Evolutionary conservation across 2,888 invertebrate genomes (phyloP).

Genomic region (Clistopyga incitator): DNA sequence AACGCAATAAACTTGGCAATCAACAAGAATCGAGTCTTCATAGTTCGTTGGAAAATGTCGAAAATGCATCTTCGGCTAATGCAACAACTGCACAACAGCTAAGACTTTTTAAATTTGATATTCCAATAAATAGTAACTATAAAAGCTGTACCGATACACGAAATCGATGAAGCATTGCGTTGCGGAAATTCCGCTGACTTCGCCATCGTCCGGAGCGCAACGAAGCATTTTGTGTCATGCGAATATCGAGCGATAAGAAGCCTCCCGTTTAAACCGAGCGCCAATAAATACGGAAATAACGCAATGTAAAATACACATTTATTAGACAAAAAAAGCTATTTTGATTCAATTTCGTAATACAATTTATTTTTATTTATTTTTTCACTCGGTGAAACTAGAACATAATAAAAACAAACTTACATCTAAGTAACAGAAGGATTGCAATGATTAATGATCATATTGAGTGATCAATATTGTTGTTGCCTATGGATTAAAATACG

Average conservation of each 20-base stretch:
- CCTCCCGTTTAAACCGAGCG: not conserved
- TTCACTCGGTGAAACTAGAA: not conserved
- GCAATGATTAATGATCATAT: conserved; percentile 44
- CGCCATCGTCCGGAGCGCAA: not conserved
- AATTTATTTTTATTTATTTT: not conserved
- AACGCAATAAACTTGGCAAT: conserved; percentile 23
- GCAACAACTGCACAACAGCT: not conserved
- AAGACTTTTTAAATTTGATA: not conserved
- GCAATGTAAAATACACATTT: not conserved
- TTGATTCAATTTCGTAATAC: conserved; percentile 23
- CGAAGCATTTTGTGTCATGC: not conserved
- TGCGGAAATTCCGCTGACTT: not conserved
- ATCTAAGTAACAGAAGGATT: conserved; percentile 13
- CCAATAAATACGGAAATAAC: not conserved
- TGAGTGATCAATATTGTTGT: too few relatives aligned
- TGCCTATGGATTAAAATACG: conserved; percentile 17
- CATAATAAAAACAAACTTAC: conserved; percentile 2
- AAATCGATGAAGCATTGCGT: not conserved
- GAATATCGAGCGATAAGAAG: not conserved
- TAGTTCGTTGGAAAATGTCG: not conserved
- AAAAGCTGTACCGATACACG: not conserved
- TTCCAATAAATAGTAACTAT: not conserved
- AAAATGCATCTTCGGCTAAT: not conserved
- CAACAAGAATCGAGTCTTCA: not conserved
- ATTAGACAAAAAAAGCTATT: conserved; percentile 19